A percentile compares a stretch with the other conserved stretches of the same genome.
Evolutionary conservation across 1,140 invertebrate species (phyloP).

Genomic region (Bemisia tabaci): DNA sequence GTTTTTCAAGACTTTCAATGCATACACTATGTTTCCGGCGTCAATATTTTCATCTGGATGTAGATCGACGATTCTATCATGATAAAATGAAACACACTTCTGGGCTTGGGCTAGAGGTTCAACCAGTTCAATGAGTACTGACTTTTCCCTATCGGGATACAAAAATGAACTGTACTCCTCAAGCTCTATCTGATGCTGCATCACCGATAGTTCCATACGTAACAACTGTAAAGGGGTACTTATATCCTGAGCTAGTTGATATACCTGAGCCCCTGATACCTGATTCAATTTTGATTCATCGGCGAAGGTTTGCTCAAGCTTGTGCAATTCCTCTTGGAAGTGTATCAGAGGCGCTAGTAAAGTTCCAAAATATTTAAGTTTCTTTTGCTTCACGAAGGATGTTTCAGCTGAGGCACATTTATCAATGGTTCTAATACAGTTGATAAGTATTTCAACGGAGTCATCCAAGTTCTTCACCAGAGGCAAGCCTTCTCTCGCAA

Average conservation of each 20-base stretch:
- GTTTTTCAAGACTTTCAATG: constrained; percentile 19
- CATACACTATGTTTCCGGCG: constrained; percentile 20
- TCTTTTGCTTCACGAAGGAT: constrained; percentile 12
- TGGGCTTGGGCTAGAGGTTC: constrained; percentile 19
- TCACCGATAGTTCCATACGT: constrained; percentile 20
- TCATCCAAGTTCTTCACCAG: constrained; percentile 20
- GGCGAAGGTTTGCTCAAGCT: constrained; percentile 11
- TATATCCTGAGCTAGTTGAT: constrained; percentile 19
- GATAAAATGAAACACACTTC: constrained; percentile 19
- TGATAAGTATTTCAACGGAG: constrained; percentile 18
- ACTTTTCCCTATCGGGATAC: not conserved
- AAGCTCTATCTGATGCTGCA: constrained; percentile 22
- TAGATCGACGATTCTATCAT: constrained; percentile 20
- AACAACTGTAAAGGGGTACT: constrained; percentile 22
- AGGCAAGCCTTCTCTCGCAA: constrained; percentile 16
- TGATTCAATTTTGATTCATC: constrained; percentile 11
- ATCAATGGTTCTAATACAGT: constrained; percentile 19
- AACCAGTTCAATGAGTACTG: constrained; percentile 8
- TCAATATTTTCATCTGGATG: constrained; percentile 20
- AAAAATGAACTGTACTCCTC: constrained; percentile 18
- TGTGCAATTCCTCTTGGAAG: constrained; percentile 18
- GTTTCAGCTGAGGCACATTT: constrained; percentile 13
- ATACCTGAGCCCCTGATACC: constrained; percentile 14
- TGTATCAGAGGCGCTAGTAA: constrained; percentile 20
- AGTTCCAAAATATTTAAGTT: constrained; percentile 12